Evolutionary conservation across 2,888 invertebrate species (phyloP), one percentile per base, ranked within the genome.

Genomic region (Tenthredo scrophulariae): DNA sequence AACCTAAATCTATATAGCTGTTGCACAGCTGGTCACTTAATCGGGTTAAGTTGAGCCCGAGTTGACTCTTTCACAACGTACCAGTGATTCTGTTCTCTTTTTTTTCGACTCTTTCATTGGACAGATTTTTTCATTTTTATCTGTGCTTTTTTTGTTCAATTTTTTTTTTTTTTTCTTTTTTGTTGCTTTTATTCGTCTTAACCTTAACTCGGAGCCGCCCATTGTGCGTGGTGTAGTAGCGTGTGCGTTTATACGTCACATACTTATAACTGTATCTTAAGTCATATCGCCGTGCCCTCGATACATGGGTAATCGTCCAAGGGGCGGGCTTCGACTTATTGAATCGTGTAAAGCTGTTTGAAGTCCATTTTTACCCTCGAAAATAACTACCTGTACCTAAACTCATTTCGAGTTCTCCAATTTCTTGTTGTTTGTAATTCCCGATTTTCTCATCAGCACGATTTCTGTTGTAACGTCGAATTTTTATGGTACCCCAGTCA

Each of bases 211-310:
- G 7, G 33, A 50, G 77, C 54, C 77, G 77, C 77, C 77, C 33
- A 77, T 77, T 77, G 77, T 77, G 74, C 75, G n/a, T 43, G 15
- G 72, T n/a, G 62, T 37, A 82, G 33, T 50, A 37, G 18, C 43
- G 70, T 70, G 50, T 67, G 43, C 84, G 67, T 75, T 75, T 84
- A 84, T 86, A 84, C 37, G 86, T 85, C 67, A 83, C 50, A 80
- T 62, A 80, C 54, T 77, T 26, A 37, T 22, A 80, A 58, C 37
- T 37, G 62, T 80, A 80, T 80, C 79, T 80, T 80, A 62, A 80
- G 58, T 80, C 79, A 80, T 62, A 62, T 80, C 79, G 62, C 74
- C 26, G 46, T 72, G 79, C 62, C 79, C 79, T 50, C 79, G 79
- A 80, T 80, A 80, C 79, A 80, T 80, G 37, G 58, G 15, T 80